Evolutionary conservation across 2,113 vertebrate species (phyloP).

Genomic region (Sceloporus tristichus): DNA sequence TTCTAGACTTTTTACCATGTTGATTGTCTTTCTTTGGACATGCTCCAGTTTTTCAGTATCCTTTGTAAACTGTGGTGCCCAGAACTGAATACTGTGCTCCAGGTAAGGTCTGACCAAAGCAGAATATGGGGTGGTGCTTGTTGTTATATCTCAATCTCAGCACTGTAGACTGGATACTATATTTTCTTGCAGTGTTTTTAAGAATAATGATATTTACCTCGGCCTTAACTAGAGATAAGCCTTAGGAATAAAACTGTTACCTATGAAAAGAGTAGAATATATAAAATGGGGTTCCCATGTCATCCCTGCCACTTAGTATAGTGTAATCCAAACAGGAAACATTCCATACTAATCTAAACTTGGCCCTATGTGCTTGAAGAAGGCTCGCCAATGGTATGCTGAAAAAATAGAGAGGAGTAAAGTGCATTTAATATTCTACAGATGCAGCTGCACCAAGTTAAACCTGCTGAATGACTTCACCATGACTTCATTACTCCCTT

Average conservation of each 20-base stretch:
- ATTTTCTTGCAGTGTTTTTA: background rate
- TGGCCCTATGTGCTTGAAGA: fast-evolving
- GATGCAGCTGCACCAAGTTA: background rate
- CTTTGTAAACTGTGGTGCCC: no score
- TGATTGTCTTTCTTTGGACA: no score
- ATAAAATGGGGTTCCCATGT: background rate
- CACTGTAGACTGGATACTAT: no score
- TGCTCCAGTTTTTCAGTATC: no score
- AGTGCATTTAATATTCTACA: fast-evolving
- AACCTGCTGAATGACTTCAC: background rate
- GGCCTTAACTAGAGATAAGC: background rate
- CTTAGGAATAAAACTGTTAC: background rate
- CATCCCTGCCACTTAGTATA: no score
- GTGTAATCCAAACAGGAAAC: background rate
- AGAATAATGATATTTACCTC: background rate
- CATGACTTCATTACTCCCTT: background rate
- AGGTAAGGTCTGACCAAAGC: no score
- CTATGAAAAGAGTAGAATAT: slow-evolving; percentile 1
- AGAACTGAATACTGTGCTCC: no score
- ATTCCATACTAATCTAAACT: background rate
- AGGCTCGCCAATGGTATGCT: fast-evolving
- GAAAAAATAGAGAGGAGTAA: fast-evolving
- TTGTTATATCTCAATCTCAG: no score
- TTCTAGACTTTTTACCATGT: no score
- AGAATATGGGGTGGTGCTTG: no score